Percentiles rank a stretch among this genome's conserved stretches.
Evolutionary conservation across 2,113 vertebrate species (phyloP).

Genomic region (Semnornis frantzii): DNA sequence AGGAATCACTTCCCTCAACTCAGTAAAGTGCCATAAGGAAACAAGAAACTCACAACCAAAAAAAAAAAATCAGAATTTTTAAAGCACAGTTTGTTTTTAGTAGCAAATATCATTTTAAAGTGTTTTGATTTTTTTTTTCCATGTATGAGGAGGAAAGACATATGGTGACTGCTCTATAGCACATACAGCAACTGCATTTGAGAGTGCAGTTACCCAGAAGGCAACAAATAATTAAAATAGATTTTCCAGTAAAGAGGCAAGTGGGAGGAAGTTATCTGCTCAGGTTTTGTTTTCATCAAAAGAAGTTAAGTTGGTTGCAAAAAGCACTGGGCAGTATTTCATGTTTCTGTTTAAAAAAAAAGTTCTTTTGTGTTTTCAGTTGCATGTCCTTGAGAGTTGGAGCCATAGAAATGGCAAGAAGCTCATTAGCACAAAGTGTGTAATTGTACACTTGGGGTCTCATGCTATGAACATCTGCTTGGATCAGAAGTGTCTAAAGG

Average conservation of each 20-base stretch:
- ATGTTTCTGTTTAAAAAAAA: background rate
- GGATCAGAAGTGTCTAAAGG: background rate
- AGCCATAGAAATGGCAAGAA: background rate
- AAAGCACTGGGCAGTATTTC: background rate
- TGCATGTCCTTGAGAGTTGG: constrained; percentile 34
- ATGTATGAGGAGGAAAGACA: constrained; percentile 17
- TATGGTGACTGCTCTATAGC: background rate
- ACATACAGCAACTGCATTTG: background rate
- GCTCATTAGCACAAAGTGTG: background rate
- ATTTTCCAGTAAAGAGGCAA: constrained; percentile 41
- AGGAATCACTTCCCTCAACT: background rate
- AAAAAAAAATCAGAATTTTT: background rate
- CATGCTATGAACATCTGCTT: constrained; percentile 42
- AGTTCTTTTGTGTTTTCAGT: background rate
- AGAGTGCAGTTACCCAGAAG: background rate
- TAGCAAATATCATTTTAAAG: background rate
- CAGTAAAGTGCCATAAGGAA: background rate
- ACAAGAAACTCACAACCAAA: background rate
- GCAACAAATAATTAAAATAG: constrained; percentile 36
- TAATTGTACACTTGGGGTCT: constrained; percentile 29
- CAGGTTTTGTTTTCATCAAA: background rate
- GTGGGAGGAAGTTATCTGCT: background rate
- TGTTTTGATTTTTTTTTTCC: background rate
- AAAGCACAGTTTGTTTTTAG: background rate
- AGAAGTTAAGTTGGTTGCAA: background rate